Conservation (phyloP, 2,888 invertebrate species). For the Drosophila fulvimacula region DNA sequence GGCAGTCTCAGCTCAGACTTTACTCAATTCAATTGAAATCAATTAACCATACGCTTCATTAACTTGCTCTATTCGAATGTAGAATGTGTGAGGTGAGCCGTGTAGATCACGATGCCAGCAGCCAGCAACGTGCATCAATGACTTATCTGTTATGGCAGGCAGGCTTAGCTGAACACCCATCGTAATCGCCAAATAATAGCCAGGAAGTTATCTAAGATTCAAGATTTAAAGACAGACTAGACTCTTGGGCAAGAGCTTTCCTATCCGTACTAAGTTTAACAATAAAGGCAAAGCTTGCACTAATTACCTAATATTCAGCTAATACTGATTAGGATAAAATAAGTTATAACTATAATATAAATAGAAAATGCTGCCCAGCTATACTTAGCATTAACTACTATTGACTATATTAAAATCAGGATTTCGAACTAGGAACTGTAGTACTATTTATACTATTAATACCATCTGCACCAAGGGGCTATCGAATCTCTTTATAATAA, state of each 20-base stretch:
- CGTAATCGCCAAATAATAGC: slow-evolving; percentile 1
- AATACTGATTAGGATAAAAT: too few species aligned
- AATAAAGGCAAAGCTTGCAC: background rate
- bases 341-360: too few species aligned
- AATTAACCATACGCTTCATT: slow-evolving; percentile 57
- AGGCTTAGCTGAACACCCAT: background rate
- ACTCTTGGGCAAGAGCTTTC: too few species aligned
- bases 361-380: background rate
- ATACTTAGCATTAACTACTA: background rate
- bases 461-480: background rate
- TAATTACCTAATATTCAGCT: too few species aligned
- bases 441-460: background rate
- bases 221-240: too few species aligned
- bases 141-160: slow-evolving; percentile 1
- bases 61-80: slow-evolving; percentile 30
- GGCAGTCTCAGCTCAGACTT: slow-evolving; percentile 11
- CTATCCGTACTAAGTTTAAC: too few species aligned
- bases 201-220: too few species aligned
- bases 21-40: slow-evolving; percentile 26
- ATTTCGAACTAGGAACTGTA: background rate
- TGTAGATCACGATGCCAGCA: slow-evolving; percentile 15
- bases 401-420: background rate
- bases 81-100: background rate
- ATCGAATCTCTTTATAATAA: background rate
- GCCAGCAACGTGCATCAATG: slow-evolving; percentile 26